These are phyloP conservation scores for Drosophila cognata DNA, from an alignment of 2,888 invertebrate species.

Conservation along the genomic window DNA sequence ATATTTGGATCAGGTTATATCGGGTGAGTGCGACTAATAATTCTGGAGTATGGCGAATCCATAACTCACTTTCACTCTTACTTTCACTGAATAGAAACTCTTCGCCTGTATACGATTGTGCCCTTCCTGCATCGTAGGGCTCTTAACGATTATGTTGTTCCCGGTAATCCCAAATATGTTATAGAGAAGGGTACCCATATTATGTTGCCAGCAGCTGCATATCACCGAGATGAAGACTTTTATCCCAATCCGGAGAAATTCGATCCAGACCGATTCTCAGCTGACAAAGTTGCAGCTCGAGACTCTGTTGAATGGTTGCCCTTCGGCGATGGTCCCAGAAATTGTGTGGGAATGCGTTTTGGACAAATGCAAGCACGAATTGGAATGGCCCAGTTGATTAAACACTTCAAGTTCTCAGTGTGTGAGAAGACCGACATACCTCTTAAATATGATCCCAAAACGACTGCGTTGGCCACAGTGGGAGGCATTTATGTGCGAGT, in stretches of 20 bases:
- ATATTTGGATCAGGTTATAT: conserved; percentile 85
- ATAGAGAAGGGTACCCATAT: conserved; percentile 85
- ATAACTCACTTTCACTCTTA: not conserved
- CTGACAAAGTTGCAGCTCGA: conserved; percentile 86
- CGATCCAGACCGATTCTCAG: conserved; percentile 87
- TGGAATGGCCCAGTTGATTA: conserved; percentile 74
- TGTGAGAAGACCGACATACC: conserved; percentile 71
- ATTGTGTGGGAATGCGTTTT: conserved; percentile 83
- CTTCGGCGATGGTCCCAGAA: conserved; percentile 83
- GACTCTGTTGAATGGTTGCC: conserved; percentile 83
- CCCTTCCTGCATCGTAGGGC: conserved; percentile 86
- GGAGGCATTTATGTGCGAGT: conserved; percentile 44
- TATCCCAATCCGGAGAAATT: conserved; percentile 87
- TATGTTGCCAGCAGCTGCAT: conserved; percentile 83
- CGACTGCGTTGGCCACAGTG: conserved; percentile 40
- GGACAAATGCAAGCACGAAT: conserved; percentile 80
- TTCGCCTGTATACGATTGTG: conserved; percentile 86
- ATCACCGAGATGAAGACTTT: conserved; percentile 86
- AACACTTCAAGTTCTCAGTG: conserved; percentile 68
- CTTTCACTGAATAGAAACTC: conserved; percentile 84
- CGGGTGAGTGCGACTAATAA: conserved; percentile 76
- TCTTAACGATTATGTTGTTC: conserved; percentile 86
- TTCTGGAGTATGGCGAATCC: not conserved
- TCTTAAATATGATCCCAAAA: conserved; percentile 54
- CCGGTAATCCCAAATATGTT: conserved; percentile 85